Conservation (phyloP, 2,888 invertebrate genomes). For the Xestia rhomboidea region DNA sequence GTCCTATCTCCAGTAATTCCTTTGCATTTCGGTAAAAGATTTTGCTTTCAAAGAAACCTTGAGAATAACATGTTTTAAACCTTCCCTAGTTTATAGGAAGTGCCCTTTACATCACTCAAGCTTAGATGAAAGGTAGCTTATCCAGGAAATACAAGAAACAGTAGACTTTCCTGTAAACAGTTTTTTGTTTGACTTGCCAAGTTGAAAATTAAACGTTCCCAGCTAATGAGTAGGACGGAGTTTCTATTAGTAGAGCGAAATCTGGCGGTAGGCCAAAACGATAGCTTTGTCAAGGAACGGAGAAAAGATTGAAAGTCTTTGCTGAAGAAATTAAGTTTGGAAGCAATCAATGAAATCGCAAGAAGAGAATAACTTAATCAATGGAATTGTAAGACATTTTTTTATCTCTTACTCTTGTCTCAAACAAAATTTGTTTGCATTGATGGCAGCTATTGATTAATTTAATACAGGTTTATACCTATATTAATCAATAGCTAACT, state of each 20-base stretch:
- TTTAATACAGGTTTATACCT: too few species aligned
- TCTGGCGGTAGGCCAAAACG: slow-evolving; percentile 37
- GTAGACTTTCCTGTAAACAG: not conserved
- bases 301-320: slow-evolving; percentile 6
- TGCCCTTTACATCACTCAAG: not conserved
- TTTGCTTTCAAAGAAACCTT: not conserved
- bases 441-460: too few species aligned
- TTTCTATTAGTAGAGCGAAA: slow-evolving; percentile 30
- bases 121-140: not conserved
- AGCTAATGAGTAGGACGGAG: slow-evolving; percentile 35
- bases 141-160: not conserved
- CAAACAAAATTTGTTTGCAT: too few species aligned
- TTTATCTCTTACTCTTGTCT: too few species aligned
- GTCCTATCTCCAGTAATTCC: not conserved
- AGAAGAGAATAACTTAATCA: too few species aligned
- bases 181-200: slow-evolving; percentile 36
- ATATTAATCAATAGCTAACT: too few species aligned
- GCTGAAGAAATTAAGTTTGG: not conserved
- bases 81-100: not conserved
- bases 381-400: not conserved
- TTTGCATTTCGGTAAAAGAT: not conserved
- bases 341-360: not conserved
- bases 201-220: slow-evolving; percentile 48
- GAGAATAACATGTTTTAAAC: not conserved
- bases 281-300: slow-evolving; percentile 8